Percentiles rank a stretch among this genome's conserved stretches.
phyloP scores from a whole-genome alignment of 2,797 vertebrate species.

The Astyanax mexicanus region DNA sequence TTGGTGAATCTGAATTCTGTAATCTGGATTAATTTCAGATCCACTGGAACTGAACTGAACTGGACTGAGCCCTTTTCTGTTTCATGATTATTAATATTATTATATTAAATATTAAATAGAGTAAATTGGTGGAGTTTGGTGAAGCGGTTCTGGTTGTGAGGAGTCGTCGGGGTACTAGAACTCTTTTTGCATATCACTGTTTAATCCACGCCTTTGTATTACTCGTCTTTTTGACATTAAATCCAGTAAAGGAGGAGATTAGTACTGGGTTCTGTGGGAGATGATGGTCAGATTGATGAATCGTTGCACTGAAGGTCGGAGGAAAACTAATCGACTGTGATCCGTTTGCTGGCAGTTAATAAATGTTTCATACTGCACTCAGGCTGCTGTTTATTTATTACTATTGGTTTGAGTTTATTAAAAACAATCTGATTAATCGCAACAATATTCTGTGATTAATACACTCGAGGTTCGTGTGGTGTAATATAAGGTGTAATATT shows the following conservation, averaged over 20 bases:
- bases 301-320: constrained; percentile 62
- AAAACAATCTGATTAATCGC: too few species aligned
- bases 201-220: constrained; percentile 65
- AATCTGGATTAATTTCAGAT: too few species aligned
- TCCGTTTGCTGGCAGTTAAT: constrained; percentile 51
- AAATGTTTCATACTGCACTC: constrained; percentile 63
- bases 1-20: neutral
- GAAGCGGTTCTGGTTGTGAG: constrained; percentile 6
- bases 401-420: too few species aligned
- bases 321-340: constrained; percentile 42
- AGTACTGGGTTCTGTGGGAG: constrained; percentile 14
- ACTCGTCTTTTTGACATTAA: constrained; percentile 56
- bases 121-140: neutral
- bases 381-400: neutral
- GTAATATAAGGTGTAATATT: too few species aligned
- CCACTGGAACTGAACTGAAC: too few species aligned
- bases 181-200: constrained; percentile 54
- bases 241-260: constrained; percentile 35
- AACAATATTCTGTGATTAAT: too few species aligned
- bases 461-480: too few species aligned
- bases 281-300: constrained; percentile 48
- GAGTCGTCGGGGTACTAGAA: constrained; percentile 30
- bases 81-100: neutral
- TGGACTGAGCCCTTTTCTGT: too few species aligned
- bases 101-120: neutral